A percentile compares a stretch with the other conserved stretches of the same genome.
These are phyloP conservation scores for Mantis religiosa DNA, from an alignment of 2,888 invertebrate species.

Conservation along the genomic window DNA sequence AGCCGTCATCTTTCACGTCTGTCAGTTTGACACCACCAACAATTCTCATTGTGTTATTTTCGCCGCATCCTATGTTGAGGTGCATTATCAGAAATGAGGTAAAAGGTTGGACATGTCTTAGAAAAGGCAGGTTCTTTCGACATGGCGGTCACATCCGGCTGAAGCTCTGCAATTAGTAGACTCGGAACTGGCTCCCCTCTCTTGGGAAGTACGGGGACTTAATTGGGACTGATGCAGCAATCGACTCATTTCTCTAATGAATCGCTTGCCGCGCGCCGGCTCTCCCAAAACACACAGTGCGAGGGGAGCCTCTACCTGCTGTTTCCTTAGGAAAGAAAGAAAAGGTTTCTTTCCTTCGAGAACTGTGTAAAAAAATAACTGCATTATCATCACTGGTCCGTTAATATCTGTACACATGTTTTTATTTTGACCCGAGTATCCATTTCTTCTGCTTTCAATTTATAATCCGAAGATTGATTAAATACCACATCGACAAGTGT, in stretches of 20 bases:
- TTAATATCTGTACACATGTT: too few relatives aligned
- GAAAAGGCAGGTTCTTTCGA: neutral
- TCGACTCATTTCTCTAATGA: conserved; percentile 17
- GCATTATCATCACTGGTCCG: neutral
- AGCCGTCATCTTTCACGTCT: neutral
- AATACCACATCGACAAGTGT: too few relatives aligned
- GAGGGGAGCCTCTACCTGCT: neutral
- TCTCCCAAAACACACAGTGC: neutral
- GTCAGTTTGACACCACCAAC: neutral
- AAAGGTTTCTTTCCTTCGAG: neutral
- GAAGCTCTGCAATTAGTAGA: conserved; percentile 1
- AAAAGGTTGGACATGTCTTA: neutral
- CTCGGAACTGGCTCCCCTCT: neutral
- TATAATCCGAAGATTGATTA: too few relatives aligned
- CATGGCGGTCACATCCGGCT: neutral
- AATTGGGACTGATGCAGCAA: neutral
- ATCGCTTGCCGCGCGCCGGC: neutral
- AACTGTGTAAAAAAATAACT: neutral
- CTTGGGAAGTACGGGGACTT: neutral
- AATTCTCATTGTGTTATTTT: neutral
- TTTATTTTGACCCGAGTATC: too few relatives aligned
- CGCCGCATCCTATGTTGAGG: too few relatives aligned
- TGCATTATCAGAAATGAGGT: neutral
- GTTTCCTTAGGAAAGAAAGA: neutral
- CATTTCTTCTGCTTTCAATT: too few relatives aligned